phyloP scores from a whole-genome alignment of 2,113 vertebrate species.

The Tachysurus vachellii region DNA sequence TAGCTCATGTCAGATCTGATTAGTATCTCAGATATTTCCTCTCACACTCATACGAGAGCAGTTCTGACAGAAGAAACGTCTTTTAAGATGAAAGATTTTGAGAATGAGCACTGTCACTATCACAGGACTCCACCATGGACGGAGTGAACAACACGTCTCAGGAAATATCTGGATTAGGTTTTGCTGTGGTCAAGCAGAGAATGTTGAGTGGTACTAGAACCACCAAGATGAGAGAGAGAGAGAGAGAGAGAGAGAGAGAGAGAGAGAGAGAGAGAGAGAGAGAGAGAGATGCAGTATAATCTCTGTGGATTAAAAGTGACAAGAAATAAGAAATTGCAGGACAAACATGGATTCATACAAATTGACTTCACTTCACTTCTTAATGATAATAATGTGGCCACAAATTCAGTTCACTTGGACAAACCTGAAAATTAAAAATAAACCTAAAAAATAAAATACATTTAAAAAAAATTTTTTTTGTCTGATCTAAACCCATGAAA shows the following conservation, averaged over 20 bases:
- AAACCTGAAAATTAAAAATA: not conserved
- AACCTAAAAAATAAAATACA: not conserved
- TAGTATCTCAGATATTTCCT: not conserved
- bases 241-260: not conserved
- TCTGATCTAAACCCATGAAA: no score
- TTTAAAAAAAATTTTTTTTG: not conserved
- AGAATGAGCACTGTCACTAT: not conserved
- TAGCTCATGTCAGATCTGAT: not conserved
- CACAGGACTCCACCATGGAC: not conserved
- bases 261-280: not conserved
- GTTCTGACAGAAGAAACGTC: conserved; percentile 11
- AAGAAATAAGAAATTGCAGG: not conserved
- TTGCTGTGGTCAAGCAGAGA: not conserved
- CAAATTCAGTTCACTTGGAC: no score
- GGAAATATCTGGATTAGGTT: conserved; percentile 12
- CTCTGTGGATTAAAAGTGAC: not conserved
- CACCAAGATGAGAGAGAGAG: not conserved
- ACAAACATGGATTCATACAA: not conserved
- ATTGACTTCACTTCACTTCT: not conserved
- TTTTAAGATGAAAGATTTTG: conserved; percentile 1
- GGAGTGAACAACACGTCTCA: not conserved
- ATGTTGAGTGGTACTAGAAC: not conserved
- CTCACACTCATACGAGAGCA: not conserved
- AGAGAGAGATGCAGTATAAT: not conserved
- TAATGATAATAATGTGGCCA: no score